Percentiles rank a stretch among this genome's conserved stretches.
Evolutionary conservation across 2,797 vertebrate genomes (phyloP).

Genomic region (Siniperca undulata): DNA sequence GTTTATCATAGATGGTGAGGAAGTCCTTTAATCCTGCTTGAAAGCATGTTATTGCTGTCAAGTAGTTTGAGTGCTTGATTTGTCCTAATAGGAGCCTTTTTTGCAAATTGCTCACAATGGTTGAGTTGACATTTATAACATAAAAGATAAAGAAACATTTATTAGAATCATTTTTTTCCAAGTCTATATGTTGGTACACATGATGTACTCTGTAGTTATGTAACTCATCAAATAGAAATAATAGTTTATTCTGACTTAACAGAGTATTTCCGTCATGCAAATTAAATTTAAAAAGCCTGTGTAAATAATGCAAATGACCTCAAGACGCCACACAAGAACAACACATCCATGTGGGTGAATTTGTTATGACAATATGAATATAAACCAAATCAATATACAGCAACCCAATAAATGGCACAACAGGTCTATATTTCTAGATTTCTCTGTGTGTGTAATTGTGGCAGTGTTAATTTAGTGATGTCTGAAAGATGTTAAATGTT

Average conservation of each 20-base stretch:
- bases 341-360: not conserved
- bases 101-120: not conserved
- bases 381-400: not conserved
- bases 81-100: not conserved
- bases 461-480: not conserved
- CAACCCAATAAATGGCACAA: not conserved
- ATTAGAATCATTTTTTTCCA: too few species aligned
- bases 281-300: not conserved
- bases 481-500: not conserved
- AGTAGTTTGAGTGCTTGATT: not conserved
- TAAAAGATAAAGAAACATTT: not conserved
- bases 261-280: not conserved
- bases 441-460: not conserved
- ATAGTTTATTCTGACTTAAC: not conserved
- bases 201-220: not conserved
- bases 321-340: not conserved
- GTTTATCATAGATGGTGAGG: not conserved
- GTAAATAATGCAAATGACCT: not conserved
- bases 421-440: not conserved
- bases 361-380: not conserved
- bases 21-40: not conserved
- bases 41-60: not conserved
- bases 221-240: not conserved
- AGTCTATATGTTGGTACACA: not conserved
- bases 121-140: not conserved